phyloP scores from a whole-genome alignment of 2,797 vertebrate genomes.

The Macropodus opercularis region DNA sequence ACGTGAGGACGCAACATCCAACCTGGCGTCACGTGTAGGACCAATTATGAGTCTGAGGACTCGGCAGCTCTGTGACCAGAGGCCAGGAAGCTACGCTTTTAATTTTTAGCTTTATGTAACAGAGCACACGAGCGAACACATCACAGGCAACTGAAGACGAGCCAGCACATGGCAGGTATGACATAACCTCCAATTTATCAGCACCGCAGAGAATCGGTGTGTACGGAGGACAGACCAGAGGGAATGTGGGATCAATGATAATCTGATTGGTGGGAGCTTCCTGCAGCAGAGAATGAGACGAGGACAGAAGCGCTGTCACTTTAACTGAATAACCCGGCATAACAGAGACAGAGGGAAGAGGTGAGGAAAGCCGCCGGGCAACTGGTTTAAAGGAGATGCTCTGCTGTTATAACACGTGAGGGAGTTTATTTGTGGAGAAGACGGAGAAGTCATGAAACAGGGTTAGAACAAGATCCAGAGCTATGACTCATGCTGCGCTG shows the following conservation, averaged over 20 bases:
- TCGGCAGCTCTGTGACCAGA: conserved; percentile 29
- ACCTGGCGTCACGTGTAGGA: conserved; percentile 7
- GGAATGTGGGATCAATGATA: conserved; percentile 55
- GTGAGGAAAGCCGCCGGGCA: background rate
- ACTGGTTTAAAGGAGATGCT: background rate
- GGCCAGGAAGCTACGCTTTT: conserved; percentile 29
- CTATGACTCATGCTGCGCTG: conserved; percentile 36
- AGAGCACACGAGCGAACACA: background rate
- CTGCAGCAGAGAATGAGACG: conserved; percentile 19
- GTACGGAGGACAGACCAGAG: background rate
- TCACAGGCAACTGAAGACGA: background rate
- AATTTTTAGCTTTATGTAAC: conserved; percentile 53
- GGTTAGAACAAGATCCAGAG: background rate
- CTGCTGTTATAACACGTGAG: background rate
- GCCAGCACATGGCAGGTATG: conserved; percentile 8
- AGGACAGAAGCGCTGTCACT: conserved; percentile 44
- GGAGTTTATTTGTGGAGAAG: conserved; percentile 6
- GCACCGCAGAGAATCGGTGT: conserved; percentile 9
- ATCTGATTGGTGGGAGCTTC: conserved; percentile 44
- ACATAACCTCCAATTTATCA: conserved; percentile 13
- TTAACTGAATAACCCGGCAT: conserved; percentile 41
- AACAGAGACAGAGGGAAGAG: conserved; percentile 38
- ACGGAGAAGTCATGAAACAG: conserved; percentile 13
- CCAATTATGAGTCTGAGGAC: conserved; percentile 43
- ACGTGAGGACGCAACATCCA: background rate